A percentile compares a stretch with the other conserved stretches of the same genome.
These are phyloP conservation scores for Sebastes hopkinsi DNA, from an alignment of 2,797 vertebrate species.

Conservation along the genomic window DNA sequence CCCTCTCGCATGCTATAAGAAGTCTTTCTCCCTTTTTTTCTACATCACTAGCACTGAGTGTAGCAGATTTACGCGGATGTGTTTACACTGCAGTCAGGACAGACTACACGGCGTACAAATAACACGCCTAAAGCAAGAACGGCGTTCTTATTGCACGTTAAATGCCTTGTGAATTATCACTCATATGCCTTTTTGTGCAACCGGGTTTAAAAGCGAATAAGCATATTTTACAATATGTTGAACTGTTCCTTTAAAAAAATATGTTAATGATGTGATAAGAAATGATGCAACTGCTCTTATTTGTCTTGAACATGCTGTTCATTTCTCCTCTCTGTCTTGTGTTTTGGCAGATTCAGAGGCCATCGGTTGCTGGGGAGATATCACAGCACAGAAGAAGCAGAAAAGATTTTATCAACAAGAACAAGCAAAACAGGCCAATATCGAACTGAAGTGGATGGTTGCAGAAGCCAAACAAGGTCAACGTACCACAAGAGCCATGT, in stretches of 20 bases:
- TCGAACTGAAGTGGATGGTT: conserved; percentile 50
- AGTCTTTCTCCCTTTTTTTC: too few relatives aligned
- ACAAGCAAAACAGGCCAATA: conserved; percentile 38
- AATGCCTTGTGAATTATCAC: too few relatives aligned
- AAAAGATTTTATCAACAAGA: conserved; percentile 36
- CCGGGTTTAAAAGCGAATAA: not conserved
- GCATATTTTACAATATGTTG: not conserved
- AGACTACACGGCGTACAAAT: too few relatives aligned
- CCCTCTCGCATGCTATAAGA: too few relatives aligned
- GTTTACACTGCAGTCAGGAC: too few relatives aligned
- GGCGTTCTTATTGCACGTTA: too few relatives aligned
- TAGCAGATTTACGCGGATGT: too few relatives aligned
- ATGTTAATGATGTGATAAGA: not conserved
- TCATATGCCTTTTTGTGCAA: too few relatives aligned
- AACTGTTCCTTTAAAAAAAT: not conserved
- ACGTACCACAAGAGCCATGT: conserved; percentile 73
- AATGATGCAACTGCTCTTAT: not conserved
- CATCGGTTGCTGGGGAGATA: conserved; percentile 50
- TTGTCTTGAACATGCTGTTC: conserved; percentile 29
- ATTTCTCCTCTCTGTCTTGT: conserved; percentile 49
- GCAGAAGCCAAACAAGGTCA: conserved; percentile 48
- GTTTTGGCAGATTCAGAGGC: conserved; percentile 62
- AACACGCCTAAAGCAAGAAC: too few relatives aligned
- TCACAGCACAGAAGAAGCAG: conserved; percentile 39
- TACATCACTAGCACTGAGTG: too few relatives aligned